These are phyloP conservation scores for Galeruca laticollis DNA, from an alignment of 2,888 invertebrate species.

Conservation along the genomic window DNA sequence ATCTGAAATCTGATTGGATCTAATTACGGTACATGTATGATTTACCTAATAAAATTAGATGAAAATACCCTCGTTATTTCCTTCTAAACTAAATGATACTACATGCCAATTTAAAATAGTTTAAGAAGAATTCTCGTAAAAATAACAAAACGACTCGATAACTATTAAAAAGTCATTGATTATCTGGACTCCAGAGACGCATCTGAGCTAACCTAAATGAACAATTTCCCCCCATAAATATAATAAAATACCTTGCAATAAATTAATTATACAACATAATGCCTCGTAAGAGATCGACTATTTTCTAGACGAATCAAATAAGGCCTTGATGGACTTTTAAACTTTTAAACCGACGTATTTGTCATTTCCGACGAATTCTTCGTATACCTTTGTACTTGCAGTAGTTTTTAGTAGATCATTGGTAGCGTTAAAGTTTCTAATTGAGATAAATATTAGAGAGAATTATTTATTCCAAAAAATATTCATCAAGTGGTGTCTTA, in stretches of 20 bases:
- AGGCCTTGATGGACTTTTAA: constrained; percentile 15
- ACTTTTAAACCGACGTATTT: constrained; percentile 12
- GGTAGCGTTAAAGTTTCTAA: not conserved
- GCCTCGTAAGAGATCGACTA: constrained; percentile 12
- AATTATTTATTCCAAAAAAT: no score
- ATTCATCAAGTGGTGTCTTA: no score
- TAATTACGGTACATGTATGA: no score
- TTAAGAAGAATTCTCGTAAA: not conserved
- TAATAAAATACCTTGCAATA: constrained; percentile 15
- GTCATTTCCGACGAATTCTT: constrained; percentile 9
- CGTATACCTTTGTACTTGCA: not conserved
- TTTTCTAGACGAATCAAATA: constrained; percentile 10
- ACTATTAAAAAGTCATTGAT: constrained; percentile 6
- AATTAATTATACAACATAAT: constrained; percentile 13
- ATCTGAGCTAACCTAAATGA: not conserved
- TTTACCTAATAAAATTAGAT: no score
- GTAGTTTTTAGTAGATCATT: not conserved
- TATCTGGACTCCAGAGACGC: constrained; percentile 1
- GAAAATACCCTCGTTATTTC: no score
- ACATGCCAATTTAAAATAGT: not conserved
- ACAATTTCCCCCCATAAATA: not conserved
- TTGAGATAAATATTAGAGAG: no score
- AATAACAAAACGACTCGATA: not conserved
- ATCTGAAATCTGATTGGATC: no score
- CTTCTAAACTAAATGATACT: not conserved